These are phyloP conservation scores for Trinectes maculatus DNA, from an alignment of 2,113 vertebrate species.

Conservation along the genomic window DNA sequence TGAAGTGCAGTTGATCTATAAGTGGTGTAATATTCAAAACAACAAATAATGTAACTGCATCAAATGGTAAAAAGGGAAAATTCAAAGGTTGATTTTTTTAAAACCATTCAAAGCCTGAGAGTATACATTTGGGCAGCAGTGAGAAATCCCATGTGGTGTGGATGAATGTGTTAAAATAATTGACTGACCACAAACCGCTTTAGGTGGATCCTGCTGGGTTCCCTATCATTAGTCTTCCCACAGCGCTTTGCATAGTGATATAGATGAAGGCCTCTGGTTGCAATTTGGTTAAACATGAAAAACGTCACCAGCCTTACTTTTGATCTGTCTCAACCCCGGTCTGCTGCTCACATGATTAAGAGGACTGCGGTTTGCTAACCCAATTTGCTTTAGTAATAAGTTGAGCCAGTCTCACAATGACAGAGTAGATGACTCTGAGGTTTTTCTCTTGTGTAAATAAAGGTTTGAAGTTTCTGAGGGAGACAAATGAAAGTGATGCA, in stretches of 20 bases:
- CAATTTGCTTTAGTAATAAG: conserved; percentile 61
- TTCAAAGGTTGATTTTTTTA: neutral
- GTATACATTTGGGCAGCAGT: neutral
- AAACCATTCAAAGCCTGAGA: neutral
- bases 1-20: neutral
- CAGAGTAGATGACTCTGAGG: conserved; percentile 27
- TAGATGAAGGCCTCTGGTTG: conserved; percentile 18
- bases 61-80: neutral
- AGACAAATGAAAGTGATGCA: conserved; percentile 26
- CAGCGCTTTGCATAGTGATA: conserved; percentile 22
- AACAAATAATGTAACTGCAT: neutral
- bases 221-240: conserved; percentile 41
- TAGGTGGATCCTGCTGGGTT: conserved; percentile 12
- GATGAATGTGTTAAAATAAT: conserved; percentile 8
- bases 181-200: conserved; percentile 20
- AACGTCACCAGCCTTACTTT: conserved; percentile 10
- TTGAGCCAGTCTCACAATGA: conserved; percentile 48
- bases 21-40: neutral
- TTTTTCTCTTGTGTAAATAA: conserved; percentile 24
- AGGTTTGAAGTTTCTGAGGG: conserved; percentile 30
- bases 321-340: conserved; percentile 8
- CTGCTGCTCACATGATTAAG: conserved; percentile 33
- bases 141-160: neutral
- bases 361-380: conserved; percentile 31
- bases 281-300: neutral